phyloP scores from a whole-genome alignment of 1,140 invertebrate genomes.

The Orius laevigatus region DNA sequence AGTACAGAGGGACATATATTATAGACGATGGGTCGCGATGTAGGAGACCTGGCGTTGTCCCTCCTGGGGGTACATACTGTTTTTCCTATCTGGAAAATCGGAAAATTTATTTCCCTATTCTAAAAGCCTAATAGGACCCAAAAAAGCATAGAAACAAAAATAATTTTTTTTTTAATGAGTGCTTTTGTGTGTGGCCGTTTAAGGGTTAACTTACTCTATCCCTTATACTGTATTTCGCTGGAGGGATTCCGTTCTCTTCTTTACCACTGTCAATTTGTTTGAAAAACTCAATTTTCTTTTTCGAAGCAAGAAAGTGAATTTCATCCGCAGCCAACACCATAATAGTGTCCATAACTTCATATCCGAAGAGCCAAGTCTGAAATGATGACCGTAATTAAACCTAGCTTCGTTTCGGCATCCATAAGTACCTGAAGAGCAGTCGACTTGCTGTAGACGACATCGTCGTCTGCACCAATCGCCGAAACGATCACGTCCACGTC shows the following conservation, averaged over 20 bases:
- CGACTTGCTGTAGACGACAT: constrained; percentile 90
- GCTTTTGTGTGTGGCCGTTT: no score
- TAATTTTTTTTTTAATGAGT: no score
- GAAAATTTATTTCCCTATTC: no score
- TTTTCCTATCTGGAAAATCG: no score
- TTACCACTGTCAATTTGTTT: constrained; percentile 77
- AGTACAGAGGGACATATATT: no score
- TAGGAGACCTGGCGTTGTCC: no score
- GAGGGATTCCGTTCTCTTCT: constrained; percentile 66
- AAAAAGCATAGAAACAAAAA: no score
- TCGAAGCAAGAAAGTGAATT: constrained; percentile 84
- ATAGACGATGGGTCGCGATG: no score
- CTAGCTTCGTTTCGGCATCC: background rate
- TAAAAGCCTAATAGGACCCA: no score
- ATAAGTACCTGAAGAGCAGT: constrained; percentile 67
- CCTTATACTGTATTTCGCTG: constrained; percentile 72
- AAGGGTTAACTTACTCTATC: constrained; percentile 61
- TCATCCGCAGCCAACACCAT: constrained; percentile 73
- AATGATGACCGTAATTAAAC: constrained; percentile 23
- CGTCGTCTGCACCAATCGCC: constrained; percentile 81
- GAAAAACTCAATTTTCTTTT: constrained; percentile 96
- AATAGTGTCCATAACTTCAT: constrained; percentile 90
- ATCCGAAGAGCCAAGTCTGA: constrained; percentile 92
- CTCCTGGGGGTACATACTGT: no score
- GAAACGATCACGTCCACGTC: constrained; percentile 73